Conservation (phyloP, 2,113 vertebrate species). For the Nasalis larvatus region DNA sequence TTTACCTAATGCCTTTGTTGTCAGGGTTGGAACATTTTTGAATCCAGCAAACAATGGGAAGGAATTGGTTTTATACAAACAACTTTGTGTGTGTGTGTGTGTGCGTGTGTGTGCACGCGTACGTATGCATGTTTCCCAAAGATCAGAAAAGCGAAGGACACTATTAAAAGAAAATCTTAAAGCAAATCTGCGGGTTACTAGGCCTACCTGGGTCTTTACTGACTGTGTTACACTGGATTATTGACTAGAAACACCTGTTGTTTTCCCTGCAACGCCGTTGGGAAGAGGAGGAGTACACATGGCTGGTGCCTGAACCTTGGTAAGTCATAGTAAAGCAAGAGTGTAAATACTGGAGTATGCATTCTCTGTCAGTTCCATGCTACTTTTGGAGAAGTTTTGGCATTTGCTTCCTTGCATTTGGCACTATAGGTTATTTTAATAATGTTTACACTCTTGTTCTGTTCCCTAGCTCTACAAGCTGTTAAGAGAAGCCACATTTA, state of each 20-base stretch:
- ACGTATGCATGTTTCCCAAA: not conserved
- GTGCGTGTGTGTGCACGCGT: not conserved
- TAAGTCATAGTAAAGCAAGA: slow-evolving; percentile 48
- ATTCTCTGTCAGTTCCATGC: slow-evolving; percentile 40
- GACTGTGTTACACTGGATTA: not conserved
- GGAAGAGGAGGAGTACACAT: not conserved
- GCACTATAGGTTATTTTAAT: slow-evolving; percentile 74
- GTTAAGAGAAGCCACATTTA: slow-evolving; percentile 73
- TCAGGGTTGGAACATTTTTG: not conserved
- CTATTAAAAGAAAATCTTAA: slow-evolving; percentile 26
- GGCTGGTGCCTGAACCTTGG: slow-evolving; percentile 20
- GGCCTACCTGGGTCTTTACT: slow-evolving; percentile 21
- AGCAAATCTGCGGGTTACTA: slow-evolving; percentile 30
- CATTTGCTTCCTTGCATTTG: slow-evolving; percentile 60
- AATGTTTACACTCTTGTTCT: slow-evolving; percentile 70
- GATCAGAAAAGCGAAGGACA: not conserved
- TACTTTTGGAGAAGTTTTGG: slow-evolving; percentile 59
- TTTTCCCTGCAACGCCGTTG: not conserved
- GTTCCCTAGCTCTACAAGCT: slow-evolving; percentile 68
- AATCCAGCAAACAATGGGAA: not conserved
- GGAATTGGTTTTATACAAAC: not conserved
- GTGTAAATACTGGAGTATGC: slow-evolving; percentile 68
- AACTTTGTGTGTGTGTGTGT: not conserved
- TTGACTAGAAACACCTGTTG: slow-evolving; percentile 65
- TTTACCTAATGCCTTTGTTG: slow-evolving; percentile 8